A percentile compares a stretch with the other conserved stretches of the same genome.
Evolutionary conservation across 2,888 invertebrate genomes (phyloP).

Genomic region (Nephrotoma flavescens): DNA sequence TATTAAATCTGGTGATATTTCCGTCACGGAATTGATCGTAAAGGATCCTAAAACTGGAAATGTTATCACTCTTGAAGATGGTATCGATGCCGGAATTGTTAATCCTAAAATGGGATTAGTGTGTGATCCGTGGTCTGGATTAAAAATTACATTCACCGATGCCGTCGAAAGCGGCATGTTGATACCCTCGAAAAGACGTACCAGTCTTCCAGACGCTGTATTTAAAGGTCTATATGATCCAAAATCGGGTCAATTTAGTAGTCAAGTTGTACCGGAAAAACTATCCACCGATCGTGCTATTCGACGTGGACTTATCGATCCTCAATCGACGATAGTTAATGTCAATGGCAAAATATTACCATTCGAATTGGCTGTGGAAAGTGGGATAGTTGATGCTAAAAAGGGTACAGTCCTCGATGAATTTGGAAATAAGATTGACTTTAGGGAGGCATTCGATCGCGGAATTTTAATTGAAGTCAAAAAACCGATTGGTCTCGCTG

Average conservation of each 20-base stretch:
- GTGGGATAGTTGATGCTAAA: constrained; percentile 59
- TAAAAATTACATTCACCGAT: constrained; percentile 62
- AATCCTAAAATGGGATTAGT: constrained; percentile 69
- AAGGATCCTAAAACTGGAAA: constrained; percentile 67
- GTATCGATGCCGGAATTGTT: constrained; percentile 59
- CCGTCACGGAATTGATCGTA: constrained; percentile 60
- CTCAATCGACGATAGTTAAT: constrained; percentile 71
- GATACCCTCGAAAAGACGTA: constrained; percentile 65
- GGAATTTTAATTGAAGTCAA: constrained; percentile 69
- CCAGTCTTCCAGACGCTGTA: constrained; percentile 79
- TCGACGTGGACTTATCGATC: constrained; percentile 68
- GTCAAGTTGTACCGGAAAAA: constrained; percentile 64
- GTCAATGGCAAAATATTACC: constrained; percentile 67
- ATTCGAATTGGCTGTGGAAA: constrained; percentile 67
- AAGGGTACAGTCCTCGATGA: constrained; percentile 51
- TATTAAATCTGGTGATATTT: constrained; percentile 58
- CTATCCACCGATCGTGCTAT: constrained; percentile 71
- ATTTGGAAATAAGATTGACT: constrained; percentile 51
- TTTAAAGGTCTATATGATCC: constrained; percentile 83
- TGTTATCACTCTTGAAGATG: constrained; percentile 64
- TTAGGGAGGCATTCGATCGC: constrained; percentile 72
- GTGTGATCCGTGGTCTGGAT: constrained; percentile 56
- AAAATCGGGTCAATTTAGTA: constrained; percentile 65
- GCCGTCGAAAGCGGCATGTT: constrained; percentile 72
- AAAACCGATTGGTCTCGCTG: constrained; percentile 65